These are phyloP conservation scores for Mesorhabditis belari DNA, from an alignment of 2,888 invertebrate genomes.

Conservation along the genomic window DNA sequence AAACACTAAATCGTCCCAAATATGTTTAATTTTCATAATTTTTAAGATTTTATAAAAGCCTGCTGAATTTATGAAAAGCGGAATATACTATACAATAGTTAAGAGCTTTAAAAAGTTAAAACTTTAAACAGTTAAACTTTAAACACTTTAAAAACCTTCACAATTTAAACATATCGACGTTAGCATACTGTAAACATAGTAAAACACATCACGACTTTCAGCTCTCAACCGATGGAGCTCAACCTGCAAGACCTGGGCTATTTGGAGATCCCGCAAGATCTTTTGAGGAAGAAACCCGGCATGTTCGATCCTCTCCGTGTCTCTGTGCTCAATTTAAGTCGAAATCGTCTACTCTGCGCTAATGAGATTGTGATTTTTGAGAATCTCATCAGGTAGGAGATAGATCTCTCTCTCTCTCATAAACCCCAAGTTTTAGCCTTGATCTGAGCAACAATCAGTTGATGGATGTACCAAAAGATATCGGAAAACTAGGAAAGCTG, in stretches of 20 bases:
- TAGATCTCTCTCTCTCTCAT: not conserved
- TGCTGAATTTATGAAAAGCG: too few relatives aligned
- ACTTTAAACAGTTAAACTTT: too few relatives aligned
- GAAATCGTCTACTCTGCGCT: conserved; percentile 19
- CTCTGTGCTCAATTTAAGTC: conserved; percentile 18
- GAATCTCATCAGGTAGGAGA: conserved; percentile 17
- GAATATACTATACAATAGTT: too few relatives aligned
- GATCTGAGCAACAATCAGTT: conserved; percentile 72
- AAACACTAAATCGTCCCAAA: too few relatives aligned
- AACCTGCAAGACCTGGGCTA: conserved; percentile 14
- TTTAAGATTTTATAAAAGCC: too few relatives aligned
- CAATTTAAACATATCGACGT: too few relatives aligned
- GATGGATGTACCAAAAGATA: conserved; percentile 69
- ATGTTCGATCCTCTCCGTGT: conserved; percentile 23
- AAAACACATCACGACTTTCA: too few relatives aligned
- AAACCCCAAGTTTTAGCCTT: conserved; percentile 13
- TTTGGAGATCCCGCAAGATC: conserved; percentile 17
- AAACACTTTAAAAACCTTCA: too few relatives aligned
- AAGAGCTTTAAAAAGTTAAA: too few relatives aligned
- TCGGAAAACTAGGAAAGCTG: conserved; percentile 68
- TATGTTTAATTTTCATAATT: too few relatives aligned
- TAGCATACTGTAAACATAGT: too few relatives aligned
- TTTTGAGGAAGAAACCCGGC: too few relatives aligned
- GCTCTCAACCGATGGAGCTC: conserved; percentile 7
- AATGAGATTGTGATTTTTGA: conserved; percentile 16